Base-by-base conservation (phyloP, 1,140 invertebrate species). In the Aleiodes sp. region DNA sequence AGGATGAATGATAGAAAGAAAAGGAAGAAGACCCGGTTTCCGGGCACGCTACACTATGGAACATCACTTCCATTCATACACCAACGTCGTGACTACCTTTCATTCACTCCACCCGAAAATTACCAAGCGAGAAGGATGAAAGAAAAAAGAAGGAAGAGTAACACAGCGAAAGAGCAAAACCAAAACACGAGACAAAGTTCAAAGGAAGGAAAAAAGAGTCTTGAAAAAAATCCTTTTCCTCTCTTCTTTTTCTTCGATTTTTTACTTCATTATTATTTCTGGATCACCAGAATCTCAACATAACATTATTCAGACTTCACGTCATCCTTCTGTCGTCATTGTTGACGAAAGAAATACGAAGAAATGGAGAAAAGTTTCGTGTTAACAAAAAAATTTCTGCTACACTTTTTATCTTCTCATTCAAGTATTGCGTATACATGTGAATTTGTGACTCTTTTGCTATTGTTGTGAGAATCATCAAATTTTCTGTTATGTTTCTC, bases 31-130 rank as follows among this genome's bases (percentile, higher is more conserved):
- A 26, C 37, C 26, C 60, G 65, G 66, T 75, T 75, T 75, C 73
- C 71, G 73, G 70, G 63, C 73, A 75, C 71, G 74, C 71, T 60
- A 65, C 57, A 26, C 41, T 52, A 52, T 59, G 24, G 56, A 12
- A n/a, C n/a, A n/a, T 33, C 12, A 41, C 52, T 57, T 24, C 24
- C 59, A 60, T 46, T 52, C 62, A 56, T 65, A 26, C 56, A 26
- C 8, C 16, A n/a, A 43, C 46, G 21, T 12, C 64, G 9, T 52
- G 19, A 37, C 46, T 24, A 39, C 37, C 59, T 68, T n/a, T 24
- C 39, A 57, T 62, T 65, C 67, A 61, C 35, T 65, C 28, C 9
- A 59, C 59, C 59, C 28, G 57, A 68, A 68, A 68, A 62, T 57
- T 66, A 24, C 57, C 28, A 35, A 9, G 33, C 7, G 16, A 16